Percentiles rank a stretch among this genome's conserved stretches.
Conservation (phyloP, 2,113 vertebrate species). For the Sinocyclocheilus grahami region DNA sequence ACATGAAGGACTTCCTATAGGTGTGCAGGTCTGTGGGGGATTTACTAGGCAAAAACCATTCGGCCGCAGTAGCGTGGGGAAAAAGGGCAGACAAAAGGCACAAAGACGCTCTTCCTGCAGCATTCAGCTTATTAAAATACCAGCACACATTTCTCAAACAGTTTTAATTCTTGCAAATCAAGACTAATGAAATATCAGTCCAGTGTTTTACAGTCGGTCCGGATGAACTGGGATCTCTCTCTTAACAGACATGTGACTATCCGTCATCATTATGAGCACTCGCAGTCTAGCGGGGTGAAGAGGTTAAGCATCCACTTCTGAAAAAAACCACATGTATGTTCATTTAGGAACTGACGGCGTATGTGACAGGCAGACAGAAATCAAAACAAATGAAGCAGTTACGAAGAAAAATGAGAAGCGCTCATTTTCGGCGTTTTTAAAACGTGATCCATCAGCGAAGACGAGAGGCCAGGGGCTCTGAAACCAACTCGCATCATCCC, state of each 20-base stretch:
- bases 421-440: constrained; percentile 61
- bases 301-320: constrained; percentile 62
- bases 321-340: constrained; percentile 63
- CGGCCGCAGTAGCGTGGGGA: not conserved
- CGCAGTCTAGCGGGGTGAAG: constrained; percentile 76
- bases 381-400: constrained; percentile 81
- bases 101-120: constrained; percentile 21
- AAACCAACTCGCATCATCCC: constrained; percentile 6
- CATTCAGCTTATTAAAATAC: constrained; percentile 52
- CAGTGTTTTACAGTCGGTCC: constrained; percentile 16
- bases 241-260: constrained; percentile 72
- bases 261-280: constrained; percentile 78
- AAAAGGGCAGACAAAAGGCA: constrained; percentile 22
- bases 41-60: constrained; percentile 2
- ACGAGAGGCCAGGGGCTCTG: not conserved
- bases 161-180: constrained; percentile 40
- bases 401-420: constrained; percentile 77
- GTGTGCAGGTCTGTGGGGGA: constrained; percentile 2
- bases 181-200: constrained; percentile 41
- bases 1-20: constrained; percentile 21
- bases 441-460: constrained; percentile 42
- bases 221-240: constrained; percentile 65
- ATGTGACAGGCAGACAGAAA: constrained; percentile 71
- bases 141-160: constrained; percentile 50
- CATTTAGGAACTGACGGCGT: constrained; percentile 70